Evolutionary conservation across 1,140 invertebrate species (phyloP), one percentile per base, ranked within the genome.

Genomic region (Drosophila sturtevanti): DNA sequence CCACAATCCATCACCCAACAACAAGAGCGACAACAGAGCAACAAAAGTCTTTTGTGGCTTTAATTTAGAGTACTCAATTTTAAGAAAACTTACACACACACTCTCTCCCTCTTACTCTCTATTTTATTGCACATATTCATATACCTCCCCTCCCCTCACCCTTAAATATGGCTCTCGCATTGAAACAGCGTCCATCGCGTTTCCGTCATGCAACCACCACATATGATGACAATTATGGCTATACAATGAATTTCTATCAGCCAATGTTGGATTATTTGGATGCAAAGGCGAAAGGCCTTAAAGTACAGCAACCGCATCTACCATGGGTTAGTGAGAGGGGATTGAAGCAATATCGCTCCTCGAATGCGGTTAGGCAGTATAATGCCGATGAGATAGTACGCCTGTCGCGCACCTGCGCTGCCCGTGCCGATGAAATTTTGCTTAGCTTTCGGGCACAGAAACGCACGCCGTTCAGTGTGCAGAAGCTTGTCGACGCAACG

Each of bases 231-330:
- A 97, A 97, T 92, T 97, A 97, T 92, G 94, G 94, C 35, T 95
- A 95, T 73, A 95, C 95, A 4, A 96, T 96, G 58, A 96, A 96
- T 86, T 96, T 94, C 90, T 97, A 97, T 91, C 95, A 96, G 84
- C 96, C 96, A 10, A 96, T 97, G 95, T 94, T 97, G 67, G 96
- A 97, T 84, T 96, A 96, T 78, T 94, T 97, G 63, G 94, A 96
- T 77, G 92, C 92, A 18, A 94, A 93, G 89, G 93, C 86, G 77
- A 92, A 77, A 92, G 93, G 61, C 58, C 90, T 51, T 68, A 81
- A 80, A 64, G 91, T 59, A 78, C 90, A 37, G 92, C 93, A 68
- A 90, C 95, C 95, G 41, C 94, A 95, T 89, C 92, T 97, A 63
- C 96, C 96, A 6, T 96, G 95, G 95, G 94, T 94, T 1, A 95